These are phyloP conservation scores for Diabrotica undecimpunctata DNA, from an alignment of 1,140 invertebrate species.

Conservation along the genomic window DNA sequence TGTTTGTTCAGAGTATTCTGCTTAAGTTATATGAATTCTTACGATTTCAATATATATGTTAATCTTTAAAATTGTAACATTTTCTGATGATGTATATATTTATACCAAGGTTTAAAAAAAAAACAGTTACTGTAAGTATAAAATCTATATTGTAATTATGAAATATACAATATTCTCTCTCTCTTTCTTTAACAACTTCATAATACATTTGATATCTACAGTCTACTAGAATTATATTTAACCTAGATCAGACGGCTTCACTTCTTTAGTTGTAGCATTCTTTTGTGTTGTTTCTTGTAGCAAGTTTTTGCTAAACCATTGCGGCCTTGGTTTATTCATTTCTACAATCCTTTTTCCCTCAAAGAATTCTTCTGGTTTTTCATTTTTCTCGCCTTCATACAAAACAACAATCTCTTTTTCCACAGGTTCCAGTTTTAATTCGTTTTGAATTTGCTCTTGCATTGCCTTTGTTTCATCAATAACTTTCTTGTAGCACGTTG, in stretches of 20 bases:
- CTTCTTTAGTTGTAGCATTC: constrained; percentile 60
- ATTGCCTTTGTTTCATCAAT: constrained; percentile 74
- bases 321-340: constrained; percentile 67
- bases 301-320: constrained; percentile 79
- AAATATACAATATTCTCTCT: no score
- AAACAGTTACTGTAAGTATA: no score
- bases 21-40: no score
- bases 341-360: constrained; percentile 69
- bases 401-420: constrained; percentile 80
- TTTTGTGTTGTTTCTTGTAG: constrained; percentile 70
- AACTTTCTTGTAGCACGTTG: constrained; percentile 77
- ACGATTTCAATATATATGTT: no score
- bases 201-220: no score
- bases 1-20: no score
- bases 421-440: constrained; percentile 66
- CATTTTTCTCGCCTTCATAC: constrained; percentile 73
- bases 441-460: constrained; percentile 67
- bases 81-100: no score
- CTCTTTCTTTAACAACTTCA: no score
- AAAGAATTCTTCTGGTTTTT: constrained; percentile 51
- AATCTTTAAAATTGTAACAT: no score
- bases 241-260: constrained; percentile 68
- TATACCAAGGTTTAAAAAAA: no score
- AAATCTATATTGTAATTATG: no score
- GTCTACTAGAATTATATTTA: constrained; percentile 40